Conservation (phyloP, 2,797 vertebrate genomes). For the Tenualosa ilisha region DNA sequence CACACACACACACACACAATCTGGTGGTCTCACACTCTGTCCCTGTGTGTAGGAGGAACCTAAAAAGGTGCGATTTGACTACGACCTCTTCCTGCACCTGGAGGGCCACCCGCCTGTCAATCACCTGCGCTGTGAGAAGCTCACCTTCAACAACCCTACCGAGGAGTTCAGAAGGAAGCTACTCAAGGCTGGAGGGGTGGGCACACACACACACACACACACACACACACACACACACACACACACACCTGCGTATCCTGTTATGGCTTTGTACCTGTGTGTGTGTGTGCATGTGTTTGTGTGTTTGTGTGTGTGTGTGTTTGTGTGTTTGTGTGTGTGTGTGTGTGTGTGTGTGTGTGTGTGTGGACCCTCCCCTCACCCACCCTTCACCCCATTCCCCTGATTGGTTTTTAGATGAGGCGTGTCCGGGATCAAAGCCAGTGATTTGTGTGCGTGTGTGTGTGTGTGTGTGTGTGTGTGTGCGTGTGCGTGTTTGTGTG, state of each 20-base stretch:
- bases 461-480: background rate
- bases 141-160: constrained; percentile 98
- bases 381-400: background rate
- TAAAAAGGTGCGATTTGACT: constrained; percentile 98
- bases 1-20: too few species aligned
- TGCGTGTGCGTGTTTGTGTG: too few species aligned
- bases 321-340: too few species aligned
- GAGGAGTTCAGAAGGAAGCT: constrained; percentile 96
- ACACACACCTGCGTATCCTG: too few species aligned
- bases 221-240: background rate
- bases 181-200: constrained; percentile 94
- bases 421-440: constrained; percentile 21
- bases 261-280: constrained; percentile 11
- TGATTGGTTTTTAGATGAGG: constrained; percentile 34
- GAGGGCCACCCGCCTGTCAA: constrained; percentile 98
- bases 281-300: too few species aligned
- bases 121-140: constrained; percentile 98
- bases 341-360: too few species aligned
- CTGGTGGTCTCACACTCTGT: background rate
- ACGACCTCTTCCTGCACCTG: constrained; percentile 98
- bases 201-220: constrained; percentile 5
- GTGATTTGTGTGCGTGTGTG: constrained; percentile 33
- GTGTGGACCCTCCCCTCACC: too few species aligned
- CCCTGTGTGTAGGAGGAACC: constrained; percentile 88
- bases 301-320: too few species aligned